Evolutionary conservation across 2,113 vertebrate genomes (phyloP).

Genomic region (Triplophysa siluroides): DNA sequence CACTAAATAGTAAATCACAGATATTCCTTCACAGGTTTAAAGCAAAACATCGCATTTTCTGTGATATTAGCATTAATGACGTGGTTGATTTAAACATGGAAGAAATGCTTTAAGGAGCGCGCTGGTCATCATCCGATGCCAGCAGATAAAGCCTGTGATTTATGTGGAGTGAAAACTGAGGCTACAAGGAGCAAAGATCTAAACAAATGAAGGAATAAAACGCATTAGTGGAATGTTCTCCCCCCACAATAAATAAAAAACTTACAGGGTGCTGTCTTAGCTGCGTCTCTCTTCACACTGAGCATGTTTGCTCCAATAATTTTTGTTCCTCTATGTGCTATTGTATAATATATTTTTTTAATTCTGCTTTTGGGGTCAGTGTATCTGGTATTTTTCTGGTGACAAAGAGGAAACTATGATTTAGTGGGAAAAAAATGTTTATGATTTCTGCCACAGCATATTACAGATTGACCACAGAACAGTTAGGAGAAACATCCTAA

Average conservation of each 20-base stretch:
- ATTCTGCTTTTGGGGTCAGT: too few species aligned
- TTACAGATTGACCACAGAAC: conserved; percentile 50
- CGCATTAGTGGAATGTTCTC: conserved; percentile 57
- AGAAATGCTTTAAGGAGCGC: conserved; percentile 61
- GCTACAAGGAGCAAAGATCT: conserved; percentile 58
- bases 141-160: conserved; percentile 71
- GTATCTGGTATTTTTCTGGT: conserved; percentile 65
- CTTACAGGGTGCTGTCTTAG: too few species aligned
- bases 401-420: conserved; percentile 48
- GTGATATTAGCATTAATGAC: too few species aligned
- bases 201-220: conserved; percentile 61
- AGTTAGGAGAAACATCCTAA: conserved; percentile 56
- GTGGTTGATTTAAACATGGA: too few species aligned
- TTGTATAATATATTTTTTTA: too few species aligned
- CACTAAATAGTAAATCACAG: conserved; percentile 61
- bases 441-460: conserved; percentile 57
- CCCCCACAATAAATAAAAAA: not conserved
- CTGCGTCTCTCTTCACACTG: conserved; percentile 42
- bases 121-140: conserved; percentile 49
- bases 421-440: conserved; percentile 62
- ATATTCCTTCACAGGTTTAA: conserved; percentile 56
- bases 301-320: too few species aligned
- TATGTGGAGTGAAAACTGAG: conserved; percentile 69
- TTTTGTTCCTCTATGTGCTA: too few species aligned
- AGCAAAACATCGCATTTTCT: too few species aligned